These are phyloP conservation scores for Cantharis rufa DNA, from an alignment of 2,888 invertebrate genomes.

Conservation along the genomic window DNA sequence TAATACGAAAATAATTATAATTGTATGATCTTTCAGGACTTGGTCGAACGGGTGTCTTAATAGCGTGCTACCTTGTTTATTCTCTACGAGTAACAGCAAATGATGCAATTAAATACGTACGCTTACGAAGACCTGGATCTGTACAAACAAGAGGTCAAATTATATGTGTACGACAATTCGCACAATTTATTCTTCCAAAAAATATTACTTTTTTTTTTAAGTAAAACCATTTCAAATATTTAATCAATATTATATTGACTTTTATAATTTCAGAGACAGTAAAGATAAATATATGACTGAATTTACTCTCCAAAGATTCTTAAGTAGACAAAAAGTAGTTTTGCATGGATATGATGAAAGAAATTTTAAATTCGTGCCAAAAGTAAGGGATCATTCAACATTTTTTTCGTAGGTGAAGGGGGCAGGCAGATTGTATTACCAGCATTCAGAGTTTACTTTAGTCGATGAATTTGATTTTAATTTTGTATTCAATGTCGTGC, in stretches of 20 bases:
- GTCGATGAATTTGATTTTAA: too few species aligned
- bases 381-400: conserved; percentile 59
- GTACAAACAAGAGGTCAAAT: conserved; percentile 86
- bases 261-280: conserved; percentile 49
- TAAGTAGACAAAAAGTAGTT: conserved; percentile 71
- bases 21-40: conserved; percentile 60
- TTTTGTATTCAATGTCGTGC: too few species aligned
- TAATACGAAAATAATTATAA: neutral
- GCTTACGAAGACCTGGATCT: conserved; percentile 75
- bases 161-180: conserved; percentile 79
- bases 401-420: too few species aligned
- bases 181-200: conserved; percentile 76
- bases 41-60: conserved; percentile 84
- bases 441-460: too few species aligned
- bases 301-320: conserved; percentile 71
- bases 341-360: conserved; percentile 81
- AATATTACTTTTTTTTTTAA: conserved; percentile 73
- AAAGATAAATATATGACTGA: conserved; percentile 59
- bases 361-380: conserved; percentile 75
- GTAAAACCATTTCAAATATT: conserved; percentile 54
- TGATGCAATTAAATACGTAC: conserved; percentile 79
- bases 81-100: conserved; percentile 74
- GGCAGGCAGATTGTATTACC: neutral
- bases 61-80: conserved; percentile 85
- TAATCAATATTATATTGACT: neutral